A percentile compares a stretch with the other conserved stretches of the same genome.
phyloP scores from a whole-genome alignment of 2,113 vertebrate genomes.

The Fulmarus glacialis region DNA sequence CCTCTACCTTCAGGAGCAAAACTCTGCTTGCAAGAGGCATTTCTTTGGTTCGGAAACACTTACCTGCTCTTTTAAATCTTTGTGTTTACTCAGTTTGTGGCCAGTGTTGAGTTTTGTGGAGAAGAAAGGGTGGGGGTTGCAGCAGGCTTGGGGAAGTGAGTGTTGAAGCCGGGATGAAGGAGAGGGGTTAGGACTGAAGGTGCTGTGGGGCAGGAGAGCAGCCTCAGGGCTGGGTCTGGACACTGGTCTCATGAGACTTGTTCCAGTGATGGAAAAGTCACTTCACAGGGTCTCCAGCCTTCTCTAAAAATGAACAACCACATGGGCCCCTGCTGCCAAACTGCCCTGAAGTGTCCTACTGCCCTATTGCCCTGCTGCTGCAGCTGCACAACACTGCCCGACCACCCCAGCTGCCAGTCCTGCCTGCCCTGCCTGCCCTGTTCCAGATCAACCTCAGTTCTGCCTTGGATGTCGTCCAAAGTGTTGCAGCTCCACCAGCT shows the following conservation, averaged over 20 bases:
- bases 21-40: not conserved
- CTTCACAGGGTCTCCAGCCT: not conserved
- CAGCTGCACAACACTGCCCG: not conserved
- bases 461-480: not conserved
- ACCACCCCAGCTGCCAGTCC: not conserved
- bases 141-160: not conserved
- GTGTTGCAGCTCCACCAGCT: not conserved
- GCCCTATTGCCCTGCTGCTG: not conserved
- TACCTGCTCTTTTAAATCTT: not conserved
- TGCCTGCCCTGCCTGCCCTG: not conserved
- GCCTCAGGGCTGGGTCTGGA: not conserved
- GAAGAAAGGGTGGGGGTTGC: not conserved
- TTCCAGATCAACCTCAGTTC: not conserved
- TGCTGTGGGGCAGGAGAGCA: not conserved
- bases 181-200: not conserved
- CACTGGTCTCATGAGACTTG: rapidly evolving
- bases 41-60: not conserved
- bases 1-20: not conserved
- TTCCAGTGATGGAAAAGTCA: not conserved
- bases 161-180: not conserved
- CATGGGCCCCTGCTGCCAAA: too few species aligned
- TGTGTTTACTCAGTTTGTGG: not conserved
- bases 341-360: not conserved
- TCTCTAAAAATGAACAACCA: not conserved
- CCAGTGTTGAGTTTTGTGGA: not conserved